phyloP scores from a whole-genome alignment of 64 coral and sea anemone genomes.

The Actinia equina region DNA sequence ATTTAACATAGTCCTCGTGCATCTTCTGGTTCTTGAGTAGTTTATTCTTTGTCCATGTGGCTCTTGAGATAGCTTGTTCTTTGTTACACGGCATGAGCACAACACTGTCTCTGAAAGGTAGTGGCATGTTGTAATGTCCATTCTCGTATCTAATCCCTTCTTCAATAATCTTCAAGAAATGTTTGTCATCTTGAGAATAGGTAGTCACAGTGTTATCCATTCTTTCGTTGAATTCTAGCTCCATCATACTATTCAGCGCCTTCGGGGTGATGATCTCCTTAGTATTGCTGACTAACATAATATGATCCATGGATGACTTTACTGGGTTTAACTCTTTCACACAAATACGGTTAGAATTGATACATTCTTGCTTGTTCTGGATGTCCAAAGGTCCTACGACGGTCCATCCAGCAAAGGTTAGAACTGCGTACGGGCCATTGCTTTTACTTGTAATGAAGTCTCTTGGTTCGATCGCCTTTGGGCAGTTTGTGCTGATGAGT shows the following conservation, averaged over 20 bases:
- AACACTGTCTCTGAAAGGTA: constrained; percentile 13
- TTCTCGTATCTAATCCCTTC: constrained; percentile 22
- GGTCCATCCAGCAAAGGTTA: constrained; percentile 42
- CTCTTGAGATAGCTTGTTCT: constrained; percentile 15
- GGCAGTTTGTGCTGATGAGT: constrained; percentile 55
- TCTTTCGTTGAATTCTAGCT: constrained; percentile 38
- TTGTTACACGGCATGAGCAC: background rate
- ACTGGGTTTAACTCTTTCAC: constrained; percentile 30
- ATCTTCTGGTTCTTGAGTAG: constrained; percentile 17
- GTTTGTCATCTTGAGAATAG: constrained; percentile 29
- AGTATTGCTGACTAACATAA: constrained; percentile 26
- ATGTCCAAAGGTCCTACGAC: constrained; percentile 32
- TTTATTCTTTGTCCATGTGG: constrained; percentile 29
- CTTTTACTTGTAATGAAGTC: constrained; percentile 27
- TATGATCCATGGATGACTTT: constrained; percentile 19
- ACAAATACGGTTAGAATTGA: background rate
- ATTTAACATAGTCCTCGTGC: constrained; percentile 5
- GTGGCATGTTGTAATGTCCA: constrained; percentile 33
- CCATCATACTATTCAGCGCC: constrained; percentile 15
- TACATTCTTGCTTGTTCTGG: background rate
- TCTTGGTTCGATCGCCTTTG: constrained; percentile 34
- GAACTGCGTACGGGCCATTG: constrained; percentile 31
- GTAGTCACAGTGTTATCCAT: background rate
- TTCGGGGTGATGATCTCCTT: constrained; percentile 31
- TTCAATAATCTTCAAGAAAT: constrained; percentile 5